Base-by-base conservation (phyloP, 2,113 vertebrate genomes). In the Rafetus swinhoei region DNA sequence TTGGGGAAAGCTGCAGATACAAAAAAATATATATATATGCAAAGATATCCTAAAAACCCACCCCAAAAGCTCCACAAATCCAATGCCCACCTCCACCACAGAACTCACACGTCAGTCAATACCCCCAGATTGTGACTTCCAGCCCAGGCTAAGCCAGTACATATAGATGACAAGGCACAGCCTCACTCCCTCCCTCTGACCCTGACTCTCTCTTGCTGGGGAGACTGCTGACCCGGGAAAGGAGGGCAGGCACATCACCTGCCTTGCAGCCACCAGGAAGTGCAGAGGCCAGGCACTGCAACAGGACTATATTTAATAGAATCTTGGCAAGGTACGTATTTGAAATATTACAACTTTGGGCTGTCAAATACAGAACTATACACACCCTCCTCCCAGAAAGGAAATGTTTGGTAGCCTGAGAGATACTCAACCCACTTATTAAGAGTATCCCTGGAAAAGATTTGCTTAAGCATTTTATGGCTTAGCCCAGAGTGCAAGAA, bases 1-100 rank as follows among this genome's bases (percentile, higher is more conserved):
- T 99, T 5, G 99, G 99, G 3, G 99, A 99, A 56, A 99, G 98
- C 99, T 99, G 98, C 57, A 93, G 91, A 77, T 24, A 85, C 54
- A 94, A 93, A 13, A 82, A 24, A 77, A 8, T 69, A 8, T 69
- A 15, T 39, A 27, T 29, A 57, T 52, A 29, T 65, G 50, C 29
- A 62, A 84, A 25, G 13, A 13, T 24, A 45, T 6, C 39, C 24
- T 50, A 21, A 25, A 77, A 35, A 39, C 22, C 22, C 7, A 10
- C 11, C 74, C 45, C 39, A 50, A 22, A 22, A 50, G 22, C 39
- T 50, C 45, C 25, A 24, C 74, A 4, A 50, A 77, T 22, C 39
- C 39, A 50, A 25, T 50, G 24, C 6, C 74, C 74, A 50, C 12
- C 24, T 77, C 74, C 39, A 45, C 6, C 35, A 50, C 22, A 25